Percentiles rank a stretch among this genome's conserved stretches.
These are phyloP conservation scores for Dinocampus coccinellae DNA, from an alignment of 2,888 invertebrate genomes.

Conservation along the genomic window DNA sequence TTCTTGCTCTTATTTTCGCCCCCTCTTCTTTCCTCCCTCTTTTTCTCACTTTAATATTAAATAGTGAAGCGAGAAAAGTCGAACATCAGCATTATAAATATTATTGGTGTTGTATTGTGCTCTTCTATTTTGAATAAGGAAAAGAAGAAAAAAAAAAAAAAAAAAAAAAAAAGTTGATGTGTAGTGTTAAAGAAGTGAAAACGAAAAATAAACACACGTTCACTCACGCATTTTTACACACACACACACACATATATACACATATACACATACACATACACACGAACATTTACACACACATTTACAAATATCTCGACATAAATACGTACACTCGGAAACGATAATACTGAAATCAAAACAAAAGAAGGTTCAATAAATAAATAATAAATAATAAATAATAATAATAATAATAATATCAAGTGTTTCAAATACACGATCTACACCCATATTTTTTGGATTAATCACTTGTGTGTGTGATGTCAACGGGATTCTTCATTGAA, in stretches of 20 bases:
- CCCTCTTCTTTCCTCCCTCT: not conserved
- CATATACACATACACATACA: not conserved
- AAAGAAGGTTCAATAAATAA: too few species aligned
- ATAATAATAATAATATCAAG: too few species aligned
- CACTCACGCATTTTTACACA: not conserved
- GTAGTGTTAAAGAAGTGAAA: not conserved
- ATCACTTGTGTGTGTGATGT: conserved; percentile 50
- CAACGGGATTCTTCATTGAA: conserved; percentile 62
- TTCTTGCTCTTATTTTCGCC: too few species aligned
- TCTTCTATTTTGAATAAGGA: too few species aligned
- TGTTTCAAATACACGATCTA: too few species aligned
- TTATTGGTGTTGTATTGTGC: not conserved
- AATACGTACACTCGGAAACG: too few species aligned
- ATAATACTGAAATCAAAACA: too few species aligned
- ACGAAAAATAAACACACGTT: not conserved
- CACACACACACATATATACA: not conserved
- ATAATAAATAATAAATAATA: too few species aligned
- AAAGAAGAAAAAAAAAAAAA: too few species aligned
- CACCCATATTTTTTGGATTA: conserved; percentile 33
- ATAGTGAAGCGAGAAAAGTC: not conserved
- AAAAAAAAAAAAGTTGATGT: too few species aligned
- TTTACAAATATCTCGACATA: too few species aligned
- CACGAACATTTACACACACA: not conserved
- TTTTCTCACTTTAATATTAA: not conserved
- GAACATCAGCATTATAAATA: not conserved